These are phyloP conservation scores for Ammodramus savannarum DNA, from an alignment of 2,113 vertebrate genomes.

Conservation along the genomic window DNA sequence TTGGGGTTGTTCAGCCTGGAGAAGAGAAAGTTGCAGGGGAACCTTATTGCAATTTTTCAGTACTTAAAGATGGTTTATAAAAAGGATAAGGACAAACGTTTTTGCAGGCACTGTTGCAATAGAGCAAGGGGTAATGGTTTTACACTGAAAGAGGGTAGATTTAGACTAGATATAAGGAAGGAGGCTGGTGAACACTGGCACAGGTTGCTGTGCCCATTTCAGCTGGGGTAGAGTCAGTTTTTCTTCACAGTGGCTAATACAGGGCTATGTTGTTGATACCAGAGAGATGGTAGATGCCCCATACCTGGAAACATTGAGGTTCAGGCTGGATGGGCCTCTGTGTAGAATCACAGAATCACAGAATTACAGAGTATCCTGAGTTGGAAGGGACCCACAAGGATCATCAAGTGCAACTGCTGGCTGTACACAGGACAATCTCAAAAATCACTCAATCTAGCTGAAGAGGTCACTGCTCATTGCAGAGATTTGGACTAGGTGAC, in stretches of 20 bases:
- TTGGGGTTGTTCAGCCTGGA: not conserved
- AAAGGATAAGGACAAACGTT: not conserved
- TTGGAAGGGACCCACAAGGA: not conserved
- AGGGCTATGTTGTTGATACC: not conserved
- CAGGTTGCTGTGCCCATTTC: not conserved
- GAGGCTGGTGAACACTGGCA: not conserved
- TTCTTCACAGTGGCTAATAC: not conserved
- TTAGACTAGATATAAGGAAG: not conserved
- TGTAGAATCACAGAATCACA: not conserved
- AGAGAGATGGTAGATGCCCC: not conserved
- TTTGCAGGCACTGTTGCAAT: rapidly evolving
- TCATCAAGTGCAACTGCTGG: not conserved
- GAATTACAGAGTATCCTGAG: not conserved
- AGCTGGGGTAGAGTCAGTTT: not conserved
- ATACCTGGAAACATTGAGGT: not conserved
- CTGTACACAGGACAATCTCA: not conserved
- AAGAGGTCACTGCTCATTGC: not conserved
- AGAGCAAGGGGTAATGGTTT: not conserved
- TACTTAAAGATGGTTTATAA: not conserved
- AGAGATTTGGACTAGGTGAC: not conserved
- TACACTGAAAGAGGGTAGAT: not conserved
- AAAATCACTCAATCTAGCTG: not conserved
- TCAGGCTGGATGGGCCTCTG: not conserved
- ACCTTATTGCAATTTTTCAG: not conserved
- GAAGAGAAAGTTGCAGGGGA: not conserved